These are phyloP conservation scores for Thalassarche chlororhynchos DNA, from an alignment of 2,113 vertebrate genomes.

Conservation along the genomic window DNA sequence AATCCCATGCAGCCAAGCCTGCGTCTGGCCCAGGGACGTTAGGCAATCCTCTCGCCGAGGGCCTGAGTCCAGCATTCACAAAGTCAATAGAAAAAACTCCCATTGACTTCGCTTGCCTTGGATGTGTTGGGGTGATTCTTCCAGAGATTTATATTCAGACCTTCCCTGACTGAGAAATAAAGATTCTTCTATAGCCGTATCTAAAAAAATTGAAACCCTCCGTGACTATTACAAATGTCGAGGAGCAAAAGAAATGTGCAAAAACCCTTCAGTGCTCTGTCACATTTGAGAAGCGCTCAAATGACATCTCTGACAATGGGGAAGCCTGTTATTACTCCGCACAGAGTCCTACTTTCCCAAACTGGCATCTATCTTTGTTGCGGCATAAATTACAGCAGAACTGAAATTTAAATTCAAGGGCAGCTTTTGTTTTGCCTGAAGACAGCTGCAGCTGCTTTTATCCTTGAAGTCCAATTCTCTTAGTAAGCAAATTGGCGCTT, in stretches of 20 bases:
- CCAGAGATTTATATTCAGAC: not conserved
- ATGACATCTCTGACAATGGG: constrained; percentile 49
- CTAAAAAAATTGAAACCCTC: constrained; percentile 31
- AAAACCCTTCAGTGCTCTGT: not conserved
- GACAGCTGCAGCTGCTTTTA: constrained; percentile 56
- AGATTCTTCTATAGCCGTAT: not conserved
- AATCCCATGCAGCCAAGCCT: not conserved
- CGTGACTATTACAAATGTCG: not conserved
- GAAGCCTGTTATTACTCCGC: constrained; percentile 56
- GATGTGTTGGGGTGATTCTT: not conserved
- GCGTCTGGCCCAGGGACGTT: not conserved
- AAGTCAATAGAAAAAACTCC: not conserved
- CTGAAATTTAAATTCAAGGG: constrained; percentile 52
- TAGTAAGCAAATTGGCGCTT: constrained; percentile 48
- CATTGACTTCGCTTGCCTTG: not conserved
- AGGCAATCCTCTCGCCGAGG: not conserved
- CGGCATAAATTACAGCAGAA: constrained; percentile 35
- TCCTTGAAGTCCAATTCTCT: constrained; percentile 45
- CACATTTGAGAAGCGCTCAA: not conserved
- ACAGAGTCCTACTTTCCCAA: constrained; percentile 57
- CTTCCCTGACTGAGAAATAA: not conserved
- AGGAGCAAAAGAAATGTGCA: not conserved
- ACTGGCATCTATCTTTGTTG: constrained; percentile 51
- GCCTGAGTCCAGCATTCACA: not conserved
- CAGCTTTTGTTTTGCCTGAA: constrained; percentile 65